These are phyloP conservation scores for Chiloscyllium plagiosum DNA, from an alignment of 2,113 vertebrate genomes.

Conservation along the genomic window DNA sequence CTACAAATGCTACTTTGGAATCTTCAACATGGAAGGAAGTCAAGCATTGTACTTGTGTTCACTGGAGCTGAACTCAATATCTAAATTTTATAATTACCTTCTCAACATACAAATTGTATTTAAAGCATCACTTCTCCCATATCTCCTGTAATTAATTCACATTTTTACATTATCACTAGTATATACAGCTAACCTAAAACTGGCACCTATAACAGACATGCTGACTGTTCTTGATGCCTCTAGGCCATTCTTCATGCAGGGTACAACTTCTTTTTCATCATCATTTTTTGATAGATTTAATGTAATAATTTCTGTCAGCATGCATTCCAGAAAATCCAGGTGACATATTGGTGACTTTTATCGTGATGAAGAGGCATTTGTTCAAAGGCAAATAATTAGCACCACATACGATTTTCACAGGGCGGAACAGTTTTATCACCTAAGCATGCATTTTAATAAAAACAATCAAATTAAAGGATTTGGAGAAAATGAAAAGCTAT, in stretches of 20 bases:
- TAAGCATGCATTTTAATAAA: background rate
- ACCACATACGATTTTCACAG: background rate
- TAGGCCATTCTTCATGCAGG: background rate
- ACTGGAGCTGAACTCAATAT: background rate
- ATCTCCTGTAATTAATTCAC: background rate
- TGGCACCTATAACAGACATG: background rate
- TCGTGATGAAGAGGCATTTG: background rate
- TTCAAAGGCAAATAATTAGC: constrained; percentile 31
- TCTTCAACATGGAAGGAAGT: background rate
- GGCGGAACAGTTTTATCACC: background rate
- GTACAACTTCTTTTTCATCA: background rate
- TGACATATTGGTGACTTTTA: background rate
- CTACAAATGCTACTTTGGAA: background rate
- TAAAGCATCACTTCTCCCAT: background rate
- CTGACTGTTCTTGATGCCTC: background rate
- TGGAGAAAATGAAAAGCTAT: constrained; percentile 4
- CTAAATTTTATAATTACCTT: background rate
- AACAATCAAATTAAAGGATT: constrained; percentile 6
- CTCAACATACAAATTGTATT: background rate
- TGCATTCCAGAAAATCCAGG: background rate
- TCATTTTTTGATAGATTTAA: background rate
- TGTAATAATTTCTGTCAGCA: constrained; percentile 8
- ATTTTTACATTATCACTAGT: background rate
- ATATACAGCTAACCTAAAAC: background rate
- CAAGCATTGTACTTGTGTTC: background rate